phyloP scores from a whole-genome alignment of 2,888 invertebrate genomes.

The Phytoseiulus persimilis region DNA sequence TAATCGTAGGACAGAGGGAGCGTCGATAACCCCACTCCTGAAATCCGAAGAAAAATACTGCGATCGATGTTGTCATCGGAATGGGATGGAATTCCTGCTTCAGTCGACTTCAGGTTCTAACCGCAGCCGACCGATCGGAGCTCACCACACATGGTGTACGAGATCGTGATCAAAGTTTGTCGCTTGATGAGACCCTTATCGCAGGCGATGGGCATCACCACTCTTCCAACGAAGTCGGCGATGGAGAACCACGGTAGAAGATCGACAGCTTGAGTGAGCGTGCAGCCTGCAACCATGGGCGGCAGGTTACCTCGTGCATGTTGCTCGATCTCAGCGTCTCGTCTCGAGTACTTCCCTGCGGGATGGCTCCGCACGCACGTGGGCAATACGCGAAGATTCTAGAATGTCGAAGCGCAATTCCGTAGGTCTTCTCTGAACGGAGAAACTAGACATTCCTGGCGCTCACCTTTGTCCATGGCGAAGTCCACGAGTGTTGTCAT shows the following conservation, averaged over 20 bases:
- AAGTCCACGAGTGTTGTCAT: conserved; percentile 14
- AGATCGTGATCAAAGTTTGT: not conserved
- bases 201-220: not conserved
- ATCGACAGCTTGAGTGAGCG: not conserved
- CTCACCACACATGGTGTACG: conserved; percentile 12
- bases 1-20: not conserved
- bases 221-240: not conserved
- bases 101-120: too few species aligned
- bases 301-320: too few species aligned
- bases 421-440: too few species aligned
- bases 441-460: too few species aligned
- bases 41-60: not conserved
- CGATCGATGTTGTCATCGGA: too few species aligned
- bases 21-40: conserved; percentile 7
- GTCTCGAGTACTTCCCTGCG: too few species aligned
- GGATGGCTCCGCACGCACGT: too few species aligned
- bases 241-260: conserved; percentile 17
- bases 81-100: too few species aligned
- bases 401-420: not conserved
- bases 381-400: not conserved
- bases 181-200: not conserved
- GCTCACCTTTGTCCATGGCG: not conserved
- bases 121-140: too few species aligned
- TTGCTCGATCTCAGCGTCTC: too few species aligned
- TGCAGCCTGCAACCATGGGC: not conserved